Evolutionary conservation across 2,888 invertebrate genomes (phyloP).

Genomic region (Agonopterix heracliana): DNA sequence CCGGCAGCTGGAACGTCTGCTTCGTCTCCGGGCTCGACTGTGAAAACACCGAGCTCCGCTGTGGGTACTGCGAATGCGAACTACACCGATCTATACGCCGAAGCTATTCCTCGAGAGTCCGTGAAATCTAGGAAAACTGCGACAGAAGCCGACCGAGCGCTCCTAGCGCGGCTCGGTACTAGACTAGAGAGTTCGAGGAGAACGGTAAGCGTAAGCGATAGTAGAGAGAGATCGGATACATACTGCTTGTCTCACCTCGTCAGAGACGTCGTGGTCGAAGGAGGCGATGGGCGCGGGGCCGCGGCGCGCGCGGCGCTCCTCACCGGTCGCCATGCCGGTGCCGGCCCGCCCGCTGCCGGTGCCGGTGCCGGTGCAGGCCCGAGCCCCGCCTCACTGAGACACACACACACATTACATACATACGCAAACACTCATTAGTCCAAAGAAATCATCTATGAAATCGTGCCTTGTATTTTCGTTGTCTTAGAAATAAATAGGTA

Average conservation of each 20-base stretch:
- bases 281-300: constrained; percentile 96
- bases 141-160: too few relatives aligned
- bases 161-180: too few relatives aligned
- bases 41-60: not conserved
- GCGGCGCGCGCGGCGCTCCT: constrained; percentile 83
- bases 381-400: not conserved
- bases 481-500: too few relatives aligned
- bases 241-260: constrained; percentile 81
- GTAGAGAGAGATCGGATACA: constrained; percentile 54
- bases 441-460: not conserved
- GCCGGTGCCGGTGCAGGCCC: not conserved
- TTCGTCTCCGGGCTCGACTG: constrained; percentile 79
- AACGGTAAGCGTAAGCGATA: not conserved
- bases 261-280: constrained; percentile 90
- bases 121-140: too few relatives aligned
- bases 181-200: too few relatives aligned
- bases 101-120: too few relatives aligned
- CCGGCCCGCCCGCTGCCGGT: constrained; percentile 1
- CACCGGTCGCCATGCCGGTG: constrained; percentile 18
- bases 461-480: too few relatives aligned
- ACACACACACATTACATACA: not conserved
- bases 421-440: not conserved
- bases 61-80: constrained; percentile 21
- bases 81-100: not conserved
- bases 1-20: constrained; percentile 72